Percentiles rank a stretch among this genome's conserved stretches.
These are phyloP conservation scores for Eublepharis macularius DNA, from an alignment of 2,113 vertebrate species.

Conservation along the genomic window DNA sequence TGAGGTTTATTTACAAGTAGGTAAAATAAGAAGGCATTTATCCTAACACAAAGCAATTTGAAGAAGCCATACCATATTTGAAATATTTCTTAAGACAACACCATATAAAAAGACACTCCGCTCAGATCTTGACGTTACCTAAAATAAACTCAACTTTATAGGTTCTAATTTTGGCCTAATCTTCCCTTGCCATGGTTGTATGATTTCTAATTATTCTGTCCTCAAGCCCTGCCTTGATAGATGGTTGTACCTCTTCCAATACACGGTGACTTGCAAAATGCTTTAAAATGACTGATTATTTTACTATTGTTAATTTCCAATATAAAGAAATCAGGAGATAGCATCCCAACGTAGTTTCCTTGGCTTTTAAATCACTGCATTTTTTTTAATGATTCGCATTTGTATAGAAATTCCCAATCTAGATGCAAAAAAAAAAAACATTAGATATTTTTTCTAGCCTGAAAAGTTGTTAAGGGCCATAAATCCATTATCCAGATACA, in stretches of 20 bases:
- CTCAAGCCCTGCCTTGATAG: constrained; percentile 70
- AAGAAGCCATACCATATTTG: constrained; percentile 10
- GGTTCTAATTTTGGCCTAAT: constrained; percentile 75
- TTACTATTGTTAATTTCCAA: constrained; percentile 68
- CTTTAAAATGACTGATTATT: constrained; percentile 70
- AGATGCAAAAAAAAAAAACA: constrained; percentile 58
- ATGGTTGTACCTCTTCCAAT: constrained; percentile 72
- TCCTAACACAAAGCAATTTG: neutral
- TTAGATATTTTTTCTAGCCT: constrained; percentile 51
- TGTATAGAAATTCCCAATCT: constrained; percentile 60
- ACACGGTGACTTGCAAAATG: constrained; percentile 68
- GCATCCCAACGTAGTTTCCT: constrained; percentile 45
- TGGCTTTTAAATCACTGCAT: neutral
- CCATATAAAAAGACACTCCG: constrained; percentile 26
- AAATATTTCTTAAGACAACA: constrained; percentile 11
- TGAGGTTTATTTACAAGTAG: too few species aligned
- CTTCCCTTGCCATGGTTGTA: constrained; percentile 72
- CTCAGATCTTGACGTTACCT: constrained; percentile 51
- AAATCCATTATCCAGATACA: constrained; percentile 73
- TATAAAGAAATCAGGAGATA: constrained; percentile 64
- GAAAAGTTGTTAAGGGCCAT: constrained; percentile 71
- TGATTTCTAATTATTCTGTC: constrained; percentile 83
- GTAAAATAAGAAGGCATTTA: too few species aligned
- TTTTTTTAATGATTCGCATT: constrained; percentile 43
- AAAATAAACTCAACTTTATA: constrained; percentile 59